Base-by-base conservation (phyloP, 1,140 invertebrate genomes). In the Lasioglossum albipes region DNA sequence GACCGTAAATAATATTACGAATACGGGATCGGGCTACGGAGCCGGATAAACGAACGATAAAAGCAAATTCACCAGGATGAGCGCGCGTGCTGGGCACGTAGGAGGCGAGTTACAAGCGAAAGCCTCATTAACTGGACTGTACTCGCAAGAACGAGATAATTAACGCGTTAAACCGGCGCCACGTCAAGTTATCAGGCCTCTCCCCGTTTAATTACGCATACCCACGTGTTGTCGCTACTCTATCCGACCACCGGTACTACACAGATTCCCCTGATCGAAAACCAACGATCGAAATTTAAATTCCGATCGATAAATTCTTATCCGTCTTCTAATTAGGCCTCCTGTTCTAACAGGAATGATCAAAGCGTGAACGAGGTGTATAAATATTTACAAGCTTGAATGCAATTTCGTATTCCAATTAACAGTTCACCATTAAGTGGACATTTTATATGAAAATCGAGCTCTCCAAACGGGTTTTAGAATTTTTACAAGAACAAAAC, bases 131-230 rank as follows among this genome's bases (percentile, higher is more conserved):
- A 85, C 80, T 54, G 75, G 80, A 83, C 84, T 85, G 67, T 79
- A 80, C 72, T 42, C 72, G 79, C 71, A 84, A 87, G 87, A 79
- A 84, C 83, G 77, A 86, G 90, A 91, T 92, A 92, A 91, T 92
- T 91, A 91, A 88, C 89, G 85, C 86, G 88, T 90, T 89, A 90
- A 86, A 88, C 81, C 76, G 76, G 79, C 80, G 86, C 82, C 86
- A 87, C 87, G 85, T 87, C 83, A 84, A 72, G 83, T 90, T 91
- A 91, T 91, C 89, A 84, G 85, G 82, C 84, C 86, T 88, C 85
- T 82, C 75, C 82, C 82, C 86, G 86, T 87, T 90, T 90, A 90
- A 90, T 90, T 90, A 90, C 86, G 85, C 86, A 79, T 86, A 81
- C 86, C 84, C 81, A 87, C 87, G 84, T 86, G 87, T 86, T 86